Evolutionary conservation across 2,797 vertebrate genomes (phyloP).

Genomic region (Pachyuromys duprasi): DNA sequence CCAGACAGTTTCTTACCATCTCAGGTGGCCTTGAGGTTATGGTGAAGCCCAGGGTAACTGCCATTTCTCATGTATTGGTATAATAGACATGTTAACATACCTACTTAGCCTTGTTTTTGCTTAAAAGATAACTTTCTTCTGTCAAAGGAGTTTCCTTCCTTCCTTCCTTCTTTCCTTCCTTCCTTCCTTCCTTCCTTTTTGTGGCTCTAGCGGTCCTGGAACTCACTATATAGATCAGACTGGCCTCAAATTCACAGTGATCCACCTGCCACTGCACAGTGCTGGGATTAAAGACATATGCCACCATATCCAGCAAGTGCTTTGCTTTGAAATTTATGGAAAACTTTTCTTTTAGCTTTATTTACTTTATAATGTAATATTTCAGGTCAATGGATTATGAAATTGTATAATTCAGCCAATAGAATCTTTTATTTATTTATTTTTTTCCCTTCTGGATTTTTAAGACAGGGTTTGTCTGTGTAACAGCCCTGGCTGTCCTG

Average conservation of each 20-base stretch:
- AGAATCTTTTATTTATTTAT: no score
- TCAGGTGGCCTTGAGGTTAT: neutral
- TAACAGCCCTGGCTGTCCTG: no score
- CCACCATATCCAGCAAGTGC: neutral
- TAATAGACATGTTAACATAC: neutral
- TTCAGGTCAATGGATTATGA: slow-evolving; percentile 21
- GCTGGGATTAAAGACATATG: neutral
- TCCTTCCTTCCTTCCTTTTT: no score
- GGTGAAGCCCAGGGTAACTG: neutral
- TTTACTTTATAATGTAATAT: neutral
- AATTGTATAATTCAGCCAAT: neutral
- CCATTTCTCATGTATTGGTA: neutral
- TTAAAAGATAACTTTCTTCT: neutral
- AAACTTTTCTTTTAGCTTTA: slow-evolving; percentile 8
- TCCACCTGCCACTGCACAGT: neutral
- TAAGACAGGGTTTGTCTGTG: neutral
- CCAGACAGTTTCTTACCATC: neutral
- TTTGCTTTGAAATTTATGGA: neutral
- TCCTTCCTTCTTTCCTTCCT: neutral
- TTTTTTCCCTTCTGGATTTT: neutral
- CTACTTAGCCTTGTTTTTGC: neutral
- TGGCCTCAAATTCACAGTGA: neutral
- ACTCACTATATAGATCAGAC: neutral
- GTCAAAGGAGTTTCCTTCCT: neutral
- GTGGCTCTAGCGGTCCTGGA: neutral